These are phyloP conservation scores for Scaptomyza cyrtandrae DNA, from an alignment of 2,888 invertebrate species.

Conservation along the genomic window DNA sequence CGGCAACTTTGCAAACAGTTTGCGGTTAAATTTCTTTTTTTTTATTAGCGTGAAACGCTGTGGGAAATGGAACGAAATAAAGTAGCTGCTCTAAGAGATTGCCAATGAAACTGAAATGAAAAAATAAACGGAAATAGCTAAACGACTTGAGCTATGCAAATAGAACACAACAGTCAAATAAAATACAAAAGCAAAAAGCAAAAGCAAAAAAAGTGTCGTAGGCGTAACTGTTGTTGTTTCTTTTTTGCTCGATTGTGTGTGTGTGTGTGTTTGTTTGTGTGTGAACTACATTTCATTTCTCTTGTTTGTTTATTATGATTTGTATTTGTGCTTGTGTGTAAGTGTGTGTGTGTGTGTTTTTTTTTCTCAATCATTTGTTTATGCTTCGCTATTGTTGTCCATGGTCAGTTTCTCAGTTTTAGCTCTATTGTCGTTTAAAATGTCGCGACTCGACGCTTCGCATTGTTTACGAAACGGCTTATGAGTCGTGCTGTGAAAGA, in stretches of 20 bases:
- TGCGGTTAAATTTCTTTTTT: background rate
- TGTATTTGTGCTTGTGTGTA: conserved; percentile 15
- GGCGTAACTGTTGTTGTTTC: conserved; percentile 22
- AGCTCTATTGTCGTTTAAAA: conserved; percentile 31
- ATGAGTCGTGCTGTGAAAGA: background rate
- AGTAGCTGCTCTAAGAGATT: conserved; percentile 2
- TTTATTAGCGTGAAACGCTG: conserved; percentile 5
- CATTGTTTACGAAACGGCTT: conserved; percentile 34
- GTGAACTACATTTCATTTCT: conserved; percentile 47
- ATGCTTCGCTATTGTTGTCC: conserved; percentile 35
- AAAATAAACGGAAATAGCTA: conserved; percentile 36
- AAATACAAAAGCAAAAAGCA: conserved; percentile 24
- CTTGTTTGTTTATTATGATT: conserved; percentile 46
- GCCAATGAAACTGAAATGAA: conserved; percentile 20
- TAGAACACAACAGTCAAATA: conserved; percentile 5
- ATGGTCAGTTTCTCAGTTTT: conserved; percentile 45
- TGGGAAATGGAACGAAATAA: conserved; percentile 31
- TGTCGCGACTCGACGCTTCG: conserved; percentile 27
- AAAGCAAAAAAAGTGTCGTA: conserved; percentile 18
- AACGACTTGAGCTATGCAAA: conserved; percentile 7
- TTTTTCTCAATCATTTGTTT: conserved; percentile 37
- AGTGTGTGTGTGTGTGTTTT: conserved; percentile 16
- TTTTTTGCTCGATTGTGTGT: background rate
- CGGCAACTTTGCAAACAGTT: conserved; percentile 4
- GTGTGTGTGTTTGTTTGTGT: conserved; percentile 20